Evolutionary conservation across 2,888 invertebrate species (phyloP).

Genomic region (Arctia plantaginis): DNA sequence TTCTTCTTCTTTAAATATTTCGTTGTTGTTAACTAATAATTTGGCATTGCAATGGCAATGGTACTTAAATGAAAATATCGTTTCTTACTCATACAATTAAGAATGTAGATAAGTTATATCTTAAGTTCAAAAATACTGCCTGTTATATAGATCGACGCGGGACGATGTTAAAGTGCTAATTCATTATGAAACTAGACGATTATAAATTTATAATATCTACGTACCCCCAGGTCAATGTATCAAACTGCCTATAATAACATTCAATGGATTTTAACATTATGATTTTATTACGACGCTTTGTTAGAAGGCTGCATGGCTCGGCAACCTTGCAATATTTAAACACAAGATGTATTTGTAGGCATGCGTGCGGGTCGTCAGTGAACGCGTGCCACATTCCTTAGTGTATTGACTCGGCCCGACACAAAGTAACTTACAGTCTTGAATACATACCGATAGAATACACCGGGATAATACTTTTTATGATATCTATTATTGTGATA

Average conservation of each 20-base stretch:
- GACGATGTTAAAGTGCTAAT: neutral
- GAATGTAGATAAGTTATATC: neutral
- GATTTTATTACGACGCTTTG: slow-evolving; percentile 35
- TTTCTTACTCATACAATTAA: neutral
- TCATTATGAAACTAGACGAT: neutral
- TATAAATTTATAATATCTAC: neutral
- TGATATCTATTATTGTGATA: neutral
- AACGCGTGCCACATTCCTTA: slow-evolving; percentile 77
- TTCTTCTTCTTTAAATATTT: neutral
- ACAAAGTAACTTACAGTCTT: slow-evolving; percentile 67
- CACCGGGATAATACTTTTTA: neutral
- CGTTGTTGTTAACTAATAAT: neutral
- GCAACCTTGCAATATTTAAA: slow-evolving; percentile 52
- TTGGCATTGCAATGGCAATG: neutral
- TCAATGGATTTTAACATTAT: slow-evolving; percentile 13
- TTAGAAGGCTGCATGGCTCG: slow-evolving; percentile 30
- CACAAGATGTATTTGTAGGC: slow-evolving; percentile 51
- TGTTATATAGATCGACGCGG: neutral
- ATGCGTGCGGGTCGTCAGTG: slow-evolving; percentile 53
- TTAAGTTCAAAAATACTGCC: neutral
- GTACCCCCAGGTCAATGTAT: slow-evolving; percentile 11
- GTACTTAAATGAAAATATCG: neutral
- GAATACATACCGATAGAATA: slow-evolving; percentile 41
- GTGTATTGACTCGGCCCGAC: slow-evolving; percentile 73
- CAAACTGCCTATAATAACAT: slow-evolving; percentile 13